Conservation (phyloP, 2,888 invertebrate species). For the Cerastoderma edule region DNA sequence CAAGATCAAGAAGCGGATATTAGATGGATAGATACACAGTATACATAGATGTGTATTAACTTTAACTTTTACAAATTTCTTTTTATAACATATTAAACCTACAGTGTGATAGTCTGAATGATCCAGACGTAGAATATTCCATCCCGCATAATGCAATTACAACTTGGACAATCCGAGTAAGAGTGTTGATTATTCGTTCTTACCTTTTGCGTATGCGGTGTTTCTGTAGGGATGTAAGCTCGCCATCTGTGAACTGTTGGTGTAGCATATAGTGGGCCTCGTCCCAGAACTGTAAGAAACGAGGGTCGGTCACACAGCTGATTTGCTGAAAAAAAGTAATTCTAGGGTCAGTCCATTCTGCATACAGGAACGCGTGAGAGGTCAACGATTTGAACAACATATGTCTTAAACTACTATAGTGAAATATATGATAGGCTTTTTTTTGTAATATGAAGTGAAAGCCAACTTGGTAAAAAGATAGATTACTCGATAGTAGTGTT, state of each 20-base stretch:
- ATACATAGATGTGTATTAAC: no score
- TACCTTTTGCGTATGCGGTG: constrained; percentile 35
- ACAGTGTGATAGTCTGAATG: no score
- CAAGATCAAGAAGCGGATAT: no score
- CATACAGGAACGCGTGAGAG: neutral
- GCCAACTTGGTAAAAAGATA: neutral
- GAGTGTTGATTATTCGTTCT: neutral
- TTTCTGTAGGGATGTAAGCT: constrained; percentile 37
- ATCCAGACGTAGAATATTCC: no score
- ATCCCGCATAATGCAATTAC: no score
- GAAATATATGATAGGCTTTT: neutral
- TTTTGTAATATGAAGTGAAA: neutral
- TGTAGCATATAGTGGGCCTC: constrained; percentile 66
- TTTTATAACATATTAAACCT: no score
- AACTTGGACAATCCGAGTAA: no score
- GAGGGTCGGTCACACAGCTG: constrained; percentile 13
- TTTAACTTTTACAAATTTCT: no score
- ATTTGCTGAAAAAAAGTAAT: constrained; percentile 15
- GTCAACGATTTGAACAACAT: neutral
- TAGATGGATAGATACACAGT: no score
- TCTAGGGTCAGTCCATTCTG: no score
- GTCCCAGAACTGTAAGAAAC: constrained; percentile 66
- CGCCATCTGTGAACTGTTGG: neutral
- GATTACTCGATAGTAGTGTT: neutral
- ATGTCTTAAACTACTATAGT: neutral